These are phyloP conservation scores for Mola mola DNA, from an alignment of 2,113 vertebrate species.

Conservation along the genomic window DNA sequence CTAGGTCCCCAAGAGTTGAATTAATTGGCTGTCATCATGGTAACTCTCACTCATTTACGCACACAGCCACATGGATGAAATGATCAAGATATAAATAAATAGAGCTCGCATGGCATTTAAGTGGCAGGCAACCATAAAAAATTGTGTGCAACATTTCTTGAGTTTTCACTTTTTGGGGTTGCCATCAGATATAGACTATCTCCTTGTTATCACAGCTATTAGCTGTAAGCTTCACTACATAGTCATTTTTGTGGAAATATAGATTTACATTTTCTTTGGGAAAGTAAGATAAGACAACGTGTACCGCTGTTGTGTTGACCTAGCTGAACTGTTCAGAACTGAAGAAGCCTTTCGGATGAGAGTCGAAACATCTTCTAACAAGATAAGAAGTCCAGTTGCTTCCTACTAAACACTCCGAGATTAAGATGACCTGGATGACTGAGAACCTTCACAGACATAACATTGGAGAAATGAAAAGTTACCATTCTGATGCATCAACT, in stretches of 20 bases:
- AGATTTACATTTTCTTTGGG: neutral
- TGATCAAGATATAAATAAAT: constrained; percentile 74
- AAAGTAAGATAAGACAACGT: no score
- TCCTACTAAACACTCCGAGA: no score
- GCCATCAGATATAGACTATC: constrained; percentile 30
- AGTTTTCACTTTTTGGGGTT: constrained; percentile 46
- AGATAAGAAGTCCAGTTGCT: no score
- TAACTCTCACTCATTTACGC: constrained; percentile 40
- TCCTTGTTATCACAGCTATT: constrained; percentile 1
- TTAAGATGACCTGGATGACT: no score
- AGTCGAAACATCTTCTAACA: no score
- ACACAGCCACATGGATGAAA: constrained; percentile 29
- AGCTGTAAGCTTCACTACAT: no score
- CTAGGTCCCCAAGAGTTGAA: constrained; percentile 72
- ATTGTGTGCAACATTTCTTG: constrained; percentile 45
- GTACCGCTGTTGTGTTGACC: no score
- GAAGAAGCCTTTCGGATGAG: no score
- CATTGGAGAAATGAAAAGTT: no score
- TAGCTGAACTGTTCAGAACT: no score
- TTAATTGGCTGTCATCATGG: constrained; percentile 82
- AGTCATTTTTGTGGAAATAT: neutral
- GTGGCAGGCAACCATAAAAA: constrained; percentile 65
- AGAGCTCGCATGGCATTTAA: constrained; percentile 65
- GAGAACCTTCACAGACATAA: no score
- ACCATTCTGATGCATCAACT: no score